phyloP scores from a whole-genome alignment of 2,113 vertebrate species.

The Dryoscopus gambensis region DNA sequence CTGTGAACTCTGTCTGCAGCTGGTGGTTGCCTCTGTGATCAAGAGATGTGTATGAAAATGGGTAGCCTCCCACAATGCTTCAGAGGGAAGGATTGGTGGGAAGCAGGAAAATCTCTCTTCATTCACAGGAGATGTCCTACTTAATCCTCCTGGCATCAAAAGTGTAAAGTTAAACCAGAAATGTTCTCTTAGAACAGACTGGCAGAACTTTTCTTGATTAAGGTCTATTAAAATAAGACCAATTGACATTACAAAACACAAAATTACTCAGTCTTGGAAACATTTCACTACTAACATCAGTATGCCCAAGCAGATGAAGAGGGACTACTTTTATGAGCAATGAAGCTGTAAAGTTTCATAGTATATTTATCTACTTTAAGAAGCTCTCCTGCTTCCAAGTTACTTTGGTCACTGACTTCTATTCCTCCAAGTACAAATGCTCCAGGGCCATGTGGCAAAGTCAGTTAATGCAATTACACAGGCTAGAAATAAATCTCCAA shows the following conservation, averaged over 20 bases:
- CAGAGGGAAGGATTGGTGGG: neutral
- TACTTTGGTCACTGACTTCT: neutral
- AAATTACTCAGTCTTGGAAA: neutral
- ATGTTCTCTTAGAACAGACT: neutral
- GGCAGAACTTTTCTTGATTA: neutral
- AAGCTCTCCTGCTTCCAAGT: neutral
- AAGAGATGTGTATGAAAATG: neutral
- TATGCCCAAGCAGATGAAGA: neutral
- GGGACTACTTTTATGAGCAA: neutral
- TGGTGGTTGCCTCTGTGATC: neutral
- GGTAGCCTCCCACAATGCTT: neutral
- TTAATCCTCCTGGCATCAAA: neutral
- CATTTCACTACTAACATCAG: neutral
- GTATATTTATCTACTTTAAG: neutral
- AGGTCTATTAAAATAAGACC: neutral
- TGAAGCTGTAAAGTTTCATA: neutral
- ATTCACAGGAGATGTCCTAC: neutral
- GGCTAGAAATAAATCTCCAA: neutral
- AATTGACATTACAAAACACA: neutral
- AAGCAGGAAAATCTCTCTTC: neutral
- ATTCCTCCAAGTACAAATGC: neutral
- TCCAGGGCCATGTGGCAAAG: neutral
- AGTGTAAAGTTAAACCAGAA: neutral
- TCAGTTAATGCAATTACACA: neutral
- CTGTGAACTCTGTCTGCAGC: neutral